Evolutionary conservation across 2,113 vertebrate genomes (phyloP).

Genomic region (Ceyx margarethae): DNA sequence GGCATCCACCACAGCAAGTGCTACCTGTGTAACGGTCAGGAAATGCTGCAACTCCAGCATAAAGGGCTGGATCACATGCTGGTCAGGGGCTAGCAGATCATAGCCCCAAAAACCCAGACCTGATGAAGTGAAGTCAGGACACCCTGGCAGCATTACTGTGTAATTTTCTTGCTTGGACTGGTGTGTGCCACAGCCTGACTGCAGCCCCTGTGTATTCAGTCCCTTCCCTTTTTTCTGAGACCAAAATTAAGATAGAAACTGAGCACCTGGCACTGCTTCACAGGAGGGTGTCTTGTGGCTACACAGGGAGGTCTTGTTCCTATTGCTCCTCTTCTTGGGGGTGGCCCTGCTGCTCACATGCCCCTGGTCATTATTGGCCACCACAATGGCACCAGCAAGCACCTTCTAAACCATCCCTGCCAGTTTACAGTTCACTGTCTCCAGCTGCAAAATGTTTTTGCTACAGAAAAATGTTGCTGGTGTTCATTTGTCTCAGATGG

Average conservation of each 20-base stretch:
- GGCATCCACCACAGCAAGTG: background rate
- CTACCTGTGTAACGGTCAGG: background rate
- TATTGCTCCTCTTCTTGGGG: background rate
- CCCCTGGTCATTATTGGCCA: background rate
- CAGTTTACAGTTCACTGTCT: background rate
- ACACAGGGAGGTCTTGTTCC: constrained; percentile 29
- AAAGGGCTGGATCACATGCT: background rate
- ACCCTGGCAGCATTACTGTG: constrained; percentile 8
- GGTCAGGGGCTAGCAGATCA: background rate
- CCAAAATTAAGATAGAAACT: constrained; percentile 47
- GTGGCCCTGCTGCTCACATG: background rate
- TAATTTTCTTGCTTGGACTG: constrained; percentile 41
- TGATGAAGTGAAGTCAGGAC: constrained; percentile 28
- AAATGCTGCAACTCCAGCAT: background rate
- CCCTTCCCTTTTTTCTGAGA: background rate
- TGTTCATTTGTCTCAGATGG: background rate
- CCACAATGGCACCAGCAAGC: background rate
- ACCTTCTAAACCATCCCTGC: background rate
- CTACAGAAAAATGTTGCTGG: background rate
- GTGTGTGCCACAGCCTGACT: constrained; percentile 11
- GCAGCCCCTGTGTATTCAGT: constrained; percentile 43
- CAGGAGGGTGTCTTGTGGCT: background rate
- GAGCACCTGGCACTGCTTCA: constrained; percentile 10
- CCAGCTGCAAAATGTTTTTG: background rate
- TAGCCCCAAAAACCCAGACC: background rate